phyloP scores from a whole-genome alignment of 2,113 vertebrate species.

The Panurus biarmicus region DNA sequence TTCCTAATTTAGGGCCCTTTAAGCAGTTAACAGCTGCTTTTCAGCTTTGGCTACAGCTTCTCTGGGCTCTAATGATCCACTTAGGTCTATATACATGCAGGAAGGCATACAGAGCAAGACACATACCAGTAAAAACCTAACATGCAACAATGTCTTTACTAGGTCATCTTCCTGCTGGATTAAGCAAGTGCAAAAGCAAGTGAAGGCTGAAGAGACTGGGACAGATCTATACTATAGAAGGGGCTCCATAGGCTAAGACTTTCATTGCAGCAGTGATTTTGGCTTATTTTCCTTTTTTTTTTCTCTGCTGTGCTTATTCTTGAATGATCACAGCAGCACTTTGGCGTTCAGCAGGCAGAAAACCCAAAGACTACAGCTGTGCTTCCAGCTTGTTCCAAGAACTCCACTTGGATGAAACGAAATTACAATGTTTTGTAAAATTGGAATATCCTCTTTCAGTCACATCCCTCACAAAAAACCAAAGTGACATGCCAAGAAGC shows the following conservation, averaged over 20 bases:
- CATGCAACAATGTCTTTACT: neutral
- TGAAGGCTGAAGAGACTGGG: neutral
- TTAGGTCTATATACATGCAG: neutral
- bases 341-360: neutral
- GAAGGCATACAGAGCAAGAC: neutral
- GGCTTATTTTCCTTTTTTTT: neutral
- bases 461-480: neutral
- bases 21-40: neutral
- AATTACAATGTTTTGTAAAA: conserved; percentile 26
- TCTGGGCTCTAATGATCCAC: neutral
- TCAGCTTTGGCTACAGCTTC: neutral
- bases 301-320: neutral
- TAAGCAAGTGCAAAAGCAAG: neutral
- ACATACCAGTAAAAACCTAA: neutral
- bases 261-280: neutral
- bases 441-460: conserved; percentile 18
- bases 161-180: neutral
- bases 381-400: conserved; percentile 24
- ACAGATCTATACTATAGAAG: neutral
- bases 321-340: neutral
- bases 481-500: neutral
- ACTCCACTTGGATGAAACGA: neutral
- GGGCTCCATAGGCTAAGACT: neutral
- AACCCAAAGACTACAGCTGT: conserved; percentile 45
- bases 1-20: neutral